Conservation (phyloP, 2,888 invertebrate species). For the Drosophila subquinaria region DNA sequence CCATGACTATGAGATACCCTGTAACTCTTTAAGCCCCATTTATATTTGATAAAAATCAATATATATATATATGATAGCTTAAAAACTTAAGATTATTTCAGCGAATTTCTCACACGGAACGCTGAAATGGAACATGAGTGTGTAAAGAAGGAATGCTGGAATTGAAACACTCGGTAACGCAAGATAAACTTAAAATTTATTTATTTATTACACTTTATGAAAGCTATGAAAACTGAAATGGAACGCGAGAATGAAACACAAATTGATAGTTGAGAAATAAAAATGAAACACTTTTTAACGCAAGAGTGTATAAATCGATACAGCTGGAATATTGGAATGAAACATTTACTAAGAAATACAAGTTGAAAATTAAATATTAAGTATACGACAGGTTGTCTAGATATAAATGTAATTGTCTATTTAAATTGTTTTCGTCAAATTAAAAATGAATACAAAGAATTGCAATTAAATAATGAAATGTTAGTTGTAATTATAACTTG, state of each 20-base stretch:
- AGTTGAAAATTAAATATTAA: not conserved
- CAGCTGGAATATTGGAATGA: not conserved
- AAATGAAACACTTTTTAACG: not conserved
- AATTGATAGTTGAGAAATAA: not conserved
- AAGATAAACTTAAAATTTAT: not conserved
- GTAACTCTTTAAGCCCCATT: not conserved
- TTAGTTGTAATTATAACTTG: not conserved
- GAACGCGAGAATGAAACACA: not conserved
- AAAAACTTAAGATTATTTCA: not conserved
- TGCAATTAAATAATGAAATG: not conserved
- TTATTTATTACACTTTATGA: too few relatives aligned
- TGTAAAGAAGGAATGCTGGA: not conserved
- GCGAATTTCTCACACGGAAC: not conserved
- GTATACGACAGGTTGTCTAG: conserved; percentile 9
- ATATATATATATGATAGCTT: not conserved
- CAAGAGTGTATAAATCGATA: not conserved
- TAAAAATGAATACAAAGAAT: not conserved
- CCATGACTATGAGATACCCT: conserved; percentile 30
- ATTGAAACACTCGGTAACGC: too few relatives aligned
- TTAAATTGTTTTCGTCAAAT: not conserved
- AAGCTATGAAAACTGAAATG: not conserved
- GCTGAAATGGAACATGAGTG: not conserved
- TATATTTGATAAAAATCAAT: too few relatives aligned
- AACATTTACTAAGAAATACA: not conserved
- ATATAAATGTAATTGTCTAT: not conserved